These are phyloP conservation scores for Phoenoteleia sp. DNA, from an alignment of 2,888 invertebrate genomes.

Conservation along the genomic window DNA sequence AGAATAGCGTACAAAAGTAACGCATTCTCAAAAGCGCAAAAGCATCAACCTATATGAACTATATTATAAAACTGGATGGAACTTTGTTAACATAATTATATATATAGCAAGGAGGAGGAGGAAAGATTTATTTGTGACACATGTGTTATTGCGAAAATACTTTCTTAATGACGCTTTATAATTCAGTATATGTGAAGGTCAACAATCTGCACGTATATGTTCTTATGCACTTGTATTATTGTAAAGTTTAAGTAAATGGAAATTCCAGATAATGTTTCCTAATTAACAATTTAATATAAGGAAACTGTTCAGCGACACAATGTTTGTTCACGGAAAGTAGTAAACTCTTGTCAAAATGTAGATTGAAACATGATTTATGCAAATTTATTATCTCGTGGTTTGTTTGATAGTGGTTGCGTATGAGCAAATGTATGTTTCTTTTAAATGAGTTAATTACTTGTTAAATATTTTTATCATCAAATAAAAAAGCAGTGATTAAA, in stretches of 20 bases:
- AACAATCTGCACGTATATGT: background rate
- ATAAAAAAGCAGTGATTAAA: too few species aligned
- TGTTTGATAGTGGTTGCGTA: too few species aligned
- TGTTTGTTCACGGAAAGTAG: too few species aligned
- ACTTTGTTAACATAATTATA: constrained; percentile 8
- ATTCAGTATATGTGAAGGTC: background rate
- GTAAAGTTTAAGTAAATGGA: background rate
- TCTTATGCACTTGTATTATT: background rate
- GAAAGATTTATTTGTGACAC: constrained; percentile 24
- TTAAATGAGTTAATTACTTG: too few species aligned
- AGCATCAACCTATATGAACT: background rate
- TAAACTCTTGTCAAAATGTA: too few species aligned
- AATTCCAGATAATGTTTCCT: constrained; percentile 19
- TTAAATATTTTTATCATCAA: too few species aligned
- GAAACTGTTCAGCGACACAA: too few species aligned
- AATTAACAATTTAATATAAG: too few species aligned
- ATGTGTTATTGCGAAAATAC: constrained; percentile 30
- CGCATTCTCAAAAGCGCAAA: background rate
- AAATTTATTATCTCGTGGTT: too few species aligned
- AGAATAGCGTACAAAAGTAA: background rate
- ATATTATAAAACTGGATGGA: background rate
- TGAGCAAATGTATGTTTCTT: too few species aligned
- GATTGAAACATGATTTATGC: too few species aligned
- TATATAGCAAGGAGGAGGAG: constrained; percentile 27
- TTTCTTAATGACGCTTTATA: constrained; percentile 23